A percentile compares a stretch with the other conserved stretches of the same genome.
Evolutionary conservation across 2,888 invertebrate species (phyloP).

Genomic region (Eurytoma adleriae): DNA sequence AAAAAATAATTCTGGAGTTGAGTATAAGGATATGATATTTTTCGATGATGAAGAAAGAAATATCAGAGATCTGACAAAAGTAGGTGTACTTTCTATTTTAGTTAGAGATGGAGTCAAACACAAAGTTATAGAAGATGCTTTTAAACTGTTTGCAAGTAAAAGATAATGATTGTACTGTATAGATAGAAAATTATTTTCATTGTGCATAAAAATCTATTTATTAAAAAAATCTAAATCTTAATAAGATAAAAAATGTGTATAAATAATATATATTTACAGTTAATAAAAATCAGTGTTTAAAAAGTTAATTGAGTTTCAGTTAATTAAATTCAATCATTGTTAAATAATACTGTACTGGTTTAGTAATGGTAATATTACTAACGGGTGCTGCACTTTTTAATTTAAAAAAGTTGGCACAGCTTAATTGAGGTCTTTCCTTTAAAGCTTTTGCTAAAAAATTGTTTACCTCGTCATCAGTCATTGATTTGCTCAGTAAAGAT

Average conservation of each 20-base stretch:
- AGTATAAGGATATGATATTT: constrained; percentile 70
- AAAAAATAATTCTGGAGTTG: constrained; percentile 73
- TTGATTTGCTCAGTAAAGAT: constrained; percentile 41
- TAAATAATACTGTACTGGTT: constrained; percentile 70
- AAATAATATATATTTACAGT: constrained; percentile 3
- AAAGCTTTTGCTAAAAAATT: constrained; percentile 59
- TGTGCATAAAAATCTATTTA: constrained; percentile 23
- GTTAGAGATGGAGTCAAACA: constrained; percentile 78
- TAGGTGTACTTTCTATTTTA: constrained; percentile 79
- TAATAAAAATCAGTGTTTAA: background rate
- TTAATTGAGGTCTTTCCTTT: constrained; percentile 62
- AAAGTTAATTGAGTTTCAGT: constrained; percentile 21
- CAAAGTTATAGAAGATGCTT: constrained; percentile 75
- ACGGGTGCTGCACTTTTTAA: constrained; percentile 58
- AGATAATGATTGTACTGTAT: constrained; percentile 26
- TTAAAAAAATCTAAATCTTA: constrained; percentile 28
- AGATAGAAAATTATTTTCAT: constrained; percentile 27
- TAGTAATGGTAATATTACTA: constrained; percentile 61
- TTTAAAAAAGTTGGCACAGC: constrained; percentile 67
- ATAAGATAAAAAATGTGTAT: constrained; percentile 1
- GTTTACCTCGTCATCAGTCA: constrained; percentile 59
- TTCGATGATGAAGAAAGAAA: constrained; percentile 72
- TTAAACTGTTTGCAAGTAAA: constrained; percentile 68
- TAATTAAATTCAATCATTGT: constrained; percentile 60
- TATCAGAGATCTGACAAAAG: constrained; percentile 66